Percentiles rank a stretch among this genome's conserved stretches.
Conservation (phyloP, 2,113 vertebrate genomes). For the Potamarius usumacintae region DNA sequence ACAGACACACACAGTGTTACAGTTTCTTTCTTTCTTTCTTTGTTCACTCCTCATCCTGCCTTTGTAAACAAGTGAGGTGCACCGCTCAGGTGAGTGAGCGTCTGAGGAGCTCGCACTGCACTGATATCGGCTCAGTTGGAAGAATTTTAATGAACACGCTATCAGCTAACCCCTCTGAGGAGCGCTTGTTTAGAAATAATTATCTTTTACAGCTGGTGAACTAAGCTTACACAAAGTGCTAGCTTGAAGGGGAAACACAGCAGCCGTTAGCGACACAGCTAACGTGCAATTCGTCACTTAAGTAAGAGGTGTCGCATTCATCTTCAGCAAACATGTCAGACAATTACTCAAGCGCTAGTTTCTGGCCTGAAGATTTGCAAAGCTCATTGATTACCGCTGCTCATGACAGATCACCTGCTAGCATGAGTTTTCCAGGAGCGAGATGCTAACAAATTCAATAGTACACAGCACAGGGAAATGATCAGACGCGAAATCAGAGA, state of each 20-base stretch:
- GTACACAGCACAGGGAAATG: not conserved
- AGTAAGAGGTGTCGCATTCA: not conserved
- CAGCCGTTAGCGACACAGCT: not conserved
- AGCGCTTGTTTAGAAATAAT: conserved; percentile 46
- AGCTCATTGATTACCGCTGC: conserved; percentile 15
- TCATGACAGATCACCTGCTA: conserved; percentile 16
- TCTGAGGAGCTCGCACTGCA: conserved; percentile 5
- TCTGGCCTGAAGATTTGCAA: conserved; percentile 11
- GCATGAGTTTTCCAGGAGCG: not conserved
- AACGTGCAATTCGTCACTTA: not conserved
- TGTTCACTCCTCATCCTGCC: not conserved
- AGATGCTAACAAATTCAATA: not conserved
- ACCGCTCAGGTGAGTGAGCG: conserved; percentile 2
- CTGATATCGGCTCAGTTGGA: conserved; percentile 28
- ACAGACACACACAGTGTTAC: not conserved
- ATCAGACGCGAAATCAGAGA: not conserved
- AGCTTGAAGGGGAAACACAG: not conserved
- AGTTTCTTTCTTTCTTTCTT: not conserved
- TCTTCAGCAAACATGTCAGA: conserved; percentile 17
- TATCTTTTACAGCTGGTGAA: conserved; percentile 44
- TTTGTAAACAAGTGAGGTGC: conserved; percentile 28
- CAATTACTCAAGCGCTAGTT: conserved; percentile 9
- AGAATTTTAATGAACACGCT: conserved; percentile 45
- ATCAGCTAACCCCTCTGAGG: not conserved
- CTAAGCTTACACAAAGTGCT: not conserved